Conservation (phyloP, 2,113 vertebrate genomes). For the Urocolius indicus region DNA sequence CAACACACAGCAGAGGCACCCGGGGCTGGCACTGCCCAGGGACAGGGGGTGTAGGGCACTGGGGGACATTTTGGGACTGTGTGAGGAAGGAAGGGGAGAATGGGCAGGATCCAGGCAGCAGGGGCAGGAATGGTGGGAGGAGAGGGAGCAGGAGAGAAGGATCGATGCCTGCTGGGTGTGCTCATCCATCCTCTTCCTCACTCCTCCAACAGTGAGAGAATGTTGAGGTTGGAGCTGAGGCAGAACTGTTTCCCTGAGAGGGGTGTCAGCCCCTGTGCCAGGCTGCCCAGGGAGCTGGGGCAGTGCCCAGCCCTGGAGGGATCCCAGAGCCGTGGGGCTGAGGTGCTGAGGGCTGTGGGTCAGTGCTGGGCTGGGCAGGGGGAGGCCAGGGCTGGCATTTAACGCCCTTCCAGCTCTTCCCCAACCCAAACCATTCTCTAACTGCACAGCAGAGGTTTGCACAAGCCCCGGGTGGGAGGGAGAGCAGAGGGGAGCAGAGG, state of each 20-base stretch:
- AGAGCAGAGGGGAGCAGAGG: neutral
- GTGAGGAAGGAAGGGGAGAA: neutral
- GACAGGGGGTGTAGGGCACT: accelerated
- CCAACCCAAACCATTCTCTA: too few relatives aligned
- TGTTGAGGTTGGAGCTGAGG: too few relatives aligned
- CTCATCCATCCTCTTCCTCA: neutral
- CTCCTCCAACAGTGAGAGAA: accelerated
- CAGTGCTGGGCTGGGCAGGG: too few relatives aligned
- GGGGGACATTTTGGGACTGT: neutral
- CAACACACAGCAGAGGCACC: neutral
- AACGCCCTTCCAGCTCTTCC: too few relatives aligned
- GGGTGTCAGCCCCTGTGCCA: too few relatives aligned
- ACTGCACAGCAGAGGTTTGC: neutral
- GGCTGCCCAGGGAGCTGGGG: too few relatives aligned
- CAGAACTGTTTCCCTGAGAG: too few relatives aligned
- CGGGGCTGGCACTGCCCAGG: neutral
- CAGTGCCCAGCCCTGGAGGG: too few relatives aligned
- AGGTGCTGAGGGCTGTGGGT: too few relatives aligned
- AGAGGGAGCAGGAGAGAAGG: neutral
- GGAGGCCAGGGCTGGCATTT: too few relatives aligned
- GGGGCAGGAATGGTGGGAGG: neutral
- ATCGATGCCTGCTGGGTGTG: accelerated
- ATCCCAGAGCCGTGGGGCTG: too few relatives aligned
- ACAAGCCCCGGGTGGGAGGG: accelerated
- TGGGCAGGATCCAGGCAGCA: neutral